Percentiles rank a stretch among this genome's conserved stretches.
These are phyloP conservation scores for Oreochromis aureus DNA, from an alignment of 2,113 vertebrate species.

Conservation along the genomic window DNA sequence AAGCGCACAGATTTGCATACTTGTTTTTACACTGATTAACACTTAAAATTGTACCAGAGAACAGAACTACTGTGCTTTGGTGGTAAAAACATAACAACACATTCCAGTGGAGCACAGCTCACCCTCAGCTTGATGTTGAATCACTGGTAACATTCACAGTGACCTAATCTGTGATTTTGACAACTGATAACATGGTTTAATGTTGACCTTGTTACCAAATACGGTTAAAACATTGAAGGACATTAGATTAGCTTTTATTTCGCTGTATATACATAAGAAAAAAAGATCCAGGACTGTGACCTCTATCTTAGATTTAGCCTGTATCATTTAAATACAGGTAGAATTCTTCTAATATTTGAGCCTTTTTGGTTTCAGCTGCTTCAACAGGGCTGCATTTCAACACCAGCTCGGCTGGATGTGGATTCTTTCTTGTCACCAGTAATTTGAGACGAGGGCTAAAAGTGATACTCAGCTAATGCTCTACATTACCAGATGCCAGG, in stretches of 20 bases:
- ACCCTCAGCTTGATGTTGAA: background rate
- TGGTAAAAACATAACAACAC: background rate
- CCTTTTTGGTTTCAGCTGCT: background rate
- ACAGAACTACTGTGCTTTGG: background rate
- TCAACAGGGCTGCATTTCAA: background rate
- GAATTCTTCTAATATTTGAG: background rate
- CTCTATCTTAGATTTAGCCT: background rate
- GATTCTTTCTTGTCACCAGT: background rate
- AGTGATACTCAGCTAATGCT: background rate
- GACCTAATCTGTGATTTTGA: background rate
- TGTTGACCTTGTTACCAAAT: background rate
- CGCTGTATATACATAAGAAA: background rate
- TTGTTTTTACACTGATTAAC: background rate
- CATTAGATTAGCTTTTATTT: background rate
- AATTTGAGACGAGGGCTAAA: conserved; percentile 8
- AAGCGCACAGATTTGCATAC: background rate
- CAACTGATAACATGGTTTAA: background rate
- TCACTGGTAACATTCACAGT: background rate
- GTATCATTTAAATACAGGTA: background rate
- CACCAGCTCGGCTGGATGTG: background rate
- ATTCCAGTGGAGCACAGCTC: background rate
- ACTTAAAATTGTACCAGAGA: background rate
- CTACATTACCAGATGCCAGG: background rate
- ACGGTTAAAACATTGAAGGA: background rate
- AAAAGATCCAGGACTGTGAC: background rate